Percentiles rank a stretch among this genome's conserved stretches.
Conservation (phyloP, 2,888 invertebrate genomes). For the Spicauda simplicius region DNA sequence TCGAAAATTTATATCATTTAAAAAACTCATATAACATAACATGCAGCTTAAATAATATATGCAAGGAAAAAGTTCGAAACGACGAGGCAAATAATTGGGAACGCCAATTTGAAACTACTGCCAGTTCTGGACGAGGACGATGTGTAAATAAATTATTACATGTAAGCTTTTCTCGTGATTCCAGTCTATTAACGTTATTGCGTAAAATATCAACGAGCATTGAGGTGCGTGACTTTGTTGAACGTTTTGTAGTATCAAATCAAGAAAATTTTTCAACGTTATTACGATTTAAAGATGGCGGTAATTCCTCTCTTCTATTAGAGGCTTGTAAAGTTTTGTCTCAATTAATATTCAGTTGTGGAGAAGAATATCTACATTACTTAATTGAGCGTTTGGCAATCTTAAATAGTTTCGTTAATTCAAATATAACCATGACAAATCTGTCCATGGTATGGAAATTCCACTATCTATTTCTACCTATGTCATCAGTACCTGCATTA, state of each 20-base stretch:
- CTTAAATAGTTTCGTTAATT: constrained; percentile 66
- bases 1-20: constrained; percentile 72
- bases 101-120: constrained; percentile 48
- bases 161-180: constrained; percentile 53
- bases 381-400: constrained; percentile 60
- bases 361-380: constrained; percentile 69
- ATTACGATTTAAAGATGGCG: constrained; percentile 61
- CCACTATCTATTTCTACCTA: constrained; percentile 74
- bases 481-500: constrained; percentile 65
- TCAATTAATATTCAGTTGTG: constrained; percentile 62
- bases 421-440: constrained; percentile 67
- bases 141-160: constrained; percentile 59
- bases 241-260: constrained; percentile 56
- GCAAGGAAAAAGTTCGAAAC: constrained; percentile 57
- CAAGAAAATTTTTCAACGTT: constrained; percentile 50
- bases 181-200: constrained; percentile 57
- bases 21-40: constrained; percentile 68
- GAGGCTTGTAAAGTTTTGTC: constrained; percentile 63
- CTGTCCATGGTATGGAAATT: constrained; percentile 75
- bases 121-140: constrained; percentile 58
- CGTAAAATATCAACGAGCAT: constrained; percentile 64
- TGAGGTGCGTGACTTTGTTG: constrained; percentile 63
- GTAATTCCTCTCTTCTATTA: constrained; percentile 60
- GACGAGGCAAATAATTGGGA: constrained; percentile 54
- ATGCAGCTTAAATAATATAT: constrained; percentile 62